Percentiles rank a stretch among this genome's conserved stretches.
Conservation (phyloP, 2,797 vertebrate genomes). For the Rhabdomys pumilio region DNA sequence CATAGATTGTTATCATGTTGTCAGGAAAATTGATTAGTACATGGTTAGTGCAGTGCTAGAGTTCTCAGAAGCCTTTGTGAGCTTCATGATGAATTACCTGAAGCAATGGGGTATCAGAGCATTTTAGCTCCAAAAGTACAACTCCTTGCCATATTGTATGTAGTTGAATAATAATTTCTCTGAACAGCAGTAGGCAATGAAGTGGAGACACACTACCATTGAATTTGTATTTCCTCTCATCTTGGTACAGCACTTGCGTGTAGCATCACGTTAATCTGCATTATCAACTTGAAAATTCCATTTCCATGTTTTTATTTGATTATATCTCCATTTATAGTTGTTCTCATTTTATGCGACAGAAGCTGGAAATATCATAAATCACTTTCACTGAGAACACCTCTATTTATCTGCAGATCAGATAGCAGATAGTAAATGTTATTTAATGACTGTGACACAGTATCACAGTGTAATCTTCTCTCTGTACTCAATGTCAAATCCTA, state of each 20-base stretch:
- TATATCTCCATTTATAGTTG: slow-evolving; percentile 70
- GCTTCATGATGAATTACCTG: not conserved
- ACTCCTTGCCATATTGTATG: not conserved
- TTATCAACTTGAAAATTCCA: slow-evolving; percentile 53
- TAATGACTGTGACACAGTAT: slow-evolving; percentile 51
- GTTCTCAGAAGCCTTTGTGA: not conserved
- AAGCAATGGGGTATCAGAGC: not conserved
- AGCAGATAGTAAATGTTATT: slow-evolving; percentile 73
- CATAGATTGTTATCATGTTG: not conserved
- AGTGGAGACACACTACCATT: slow-evolving; percentile 14
- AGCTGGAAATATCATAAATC: slow-evolving; percentile 61
- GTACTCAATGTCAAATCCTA: slow-evolving; percentile 10
- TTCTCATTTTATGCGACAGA: slow-evolving; percentile 65
- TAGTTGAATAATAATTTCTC: slow-evolving; percentile 42
- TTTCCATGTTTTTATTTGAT: slow-evolving; percentile 70
- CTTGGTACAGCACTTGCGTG: not conserved
- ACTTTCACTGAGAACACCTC: slow-evolving; percentile 65
- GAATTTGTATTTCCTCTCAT: not conserved
- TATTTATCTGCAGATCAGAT: slow-evolving; percentile 72
- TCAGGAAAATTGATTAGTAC: not conserved
- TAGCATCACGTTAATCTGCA: not conserved
- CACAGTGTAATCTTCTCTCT: not conserved
- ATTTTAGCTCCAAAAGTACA: slow-evolving; percentile 4
- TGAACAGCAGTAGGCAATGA: slow-evolving; percentile 64
- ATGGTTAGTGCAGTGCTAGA: not conserved